A percentile compares a stretch with the other conserved stretches of the same genome.
These are phyloP conservation scores for Dryococelus australis DNA, from an alignment of 2,888 invertebrate species.

Conservation along the genomic window DNA sequence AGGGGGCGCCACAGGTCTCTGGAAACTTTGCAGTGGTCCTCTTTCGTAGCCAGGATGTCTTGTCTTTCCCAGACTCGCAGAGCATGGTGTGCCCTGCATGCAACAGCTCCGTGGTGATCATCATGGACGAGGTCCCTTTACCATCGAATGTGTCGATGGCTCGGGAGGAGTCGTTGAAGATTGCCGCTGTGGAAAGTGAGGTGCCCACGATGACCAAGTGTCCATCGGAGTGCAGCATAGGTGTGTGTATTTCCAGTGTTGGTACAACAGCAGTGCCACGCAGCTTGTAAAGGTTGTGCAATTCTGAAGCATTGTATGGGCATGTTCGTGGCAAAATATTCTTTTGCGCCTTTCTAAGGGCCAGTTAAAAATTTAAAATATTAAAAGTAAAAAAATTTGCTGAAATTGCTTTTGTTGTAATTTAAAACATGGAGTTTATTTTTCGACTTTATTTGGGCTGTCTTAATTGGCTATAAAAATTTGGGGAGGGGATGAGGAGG, in stretches of 20 bases:
- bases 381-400: no score
- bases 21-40: no score
- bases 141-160: slow-evolving; percentile 44
- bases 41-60: no score
- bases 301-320: not conserved
- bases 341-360: no score
- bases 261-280: not conserved
- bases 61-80: not conserved
- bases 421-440: no score
- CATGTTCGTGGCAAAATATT: no score
- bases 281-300: not conserved
- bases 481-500: no score
- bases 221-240: slow-evolving; percentile 59
- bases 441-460: no score
- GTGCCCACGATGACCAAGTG: not conserved
- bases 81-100: slow-evolving; percentile 65
- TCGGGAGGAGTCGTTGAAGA: not conserved
- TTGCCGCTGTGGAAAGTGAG: not conserved
- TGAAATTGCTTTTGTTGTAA: no score
- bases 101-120: slow-evolving; percentile 65
- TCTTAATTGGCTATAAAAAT: no score
- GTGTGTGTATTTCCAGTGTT: slow-evolving; percentile 47
- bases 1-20: no score
- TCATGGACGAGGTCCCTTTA: slow-evolving; percentile 58
- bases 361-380: no score